These are phyloP conservation scores for Phenacoccus solenopsis DNA, from an alignment of 1,140 invertebrate species.

Conservation along the genomic window DNA sequence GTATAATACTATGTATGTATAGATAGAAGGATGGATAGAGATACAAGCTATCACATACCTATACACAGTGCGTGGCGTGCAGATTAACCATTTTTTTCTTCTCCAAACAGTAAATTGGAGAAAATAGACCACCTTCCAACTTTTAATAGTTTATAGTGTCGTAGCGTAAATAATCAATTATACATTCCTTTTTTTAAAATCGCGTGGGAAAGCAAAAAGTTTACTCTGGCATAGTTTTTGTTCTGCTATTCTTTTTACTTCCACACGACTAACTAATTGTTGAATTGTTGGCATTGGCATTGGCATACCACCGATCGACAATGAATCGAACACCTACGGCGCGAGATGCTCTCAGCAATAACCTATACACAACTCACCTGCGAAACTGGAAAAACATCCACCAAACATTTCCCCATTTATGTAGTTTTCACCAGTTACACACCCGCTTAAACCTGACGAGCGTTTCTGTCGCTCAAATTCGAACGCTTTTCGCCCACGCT, in stretches of 20 bases:
- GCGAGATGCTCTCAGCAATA: not conserved
- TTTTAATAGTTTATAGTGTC: not conserved
- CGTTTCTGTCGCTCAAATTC: not conserved
- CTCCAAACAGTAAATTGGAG: not conserved
- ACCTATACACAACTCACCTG: not conserved
- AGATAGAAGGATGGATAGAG: no score
- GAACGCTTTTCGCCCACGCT: no score
- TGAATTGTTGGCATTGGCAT: no score
- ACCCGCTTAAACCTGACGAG: not conserved
- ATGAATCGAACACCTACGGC: slow-evolving; percentile 8
- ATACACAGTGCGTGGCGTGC: no score
- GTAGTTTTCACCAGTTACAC: no score
- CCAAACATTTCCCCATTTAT: not conserved
- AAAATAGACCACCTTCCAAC: slow-evolving; percentile 5
- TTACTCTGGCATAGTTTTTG: not conserved
- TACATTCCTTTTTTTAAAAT: slow-evolving; percentile 6
- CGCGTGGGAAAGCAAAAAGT: slow-evolving; percentile 7
- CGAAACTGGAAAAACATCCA: not conserved
- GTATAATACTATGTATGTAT: no score
- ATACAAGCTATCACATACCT: no score
- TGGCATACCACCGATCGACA: not conserved
- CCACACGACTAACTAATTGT: slow-evolving; percentile 8
- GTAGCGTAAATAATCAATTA: slow-evolving; percentile 14
- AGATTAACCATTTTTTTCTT: no score
- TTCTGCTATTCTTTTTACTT: slow-evolving; percentile 6